Evolutionary conservation across 2,888 invertebrate species (phyloP), one percentile per base, ranked within the genome.

Genomic region (Cetonia aurata): DNA sequence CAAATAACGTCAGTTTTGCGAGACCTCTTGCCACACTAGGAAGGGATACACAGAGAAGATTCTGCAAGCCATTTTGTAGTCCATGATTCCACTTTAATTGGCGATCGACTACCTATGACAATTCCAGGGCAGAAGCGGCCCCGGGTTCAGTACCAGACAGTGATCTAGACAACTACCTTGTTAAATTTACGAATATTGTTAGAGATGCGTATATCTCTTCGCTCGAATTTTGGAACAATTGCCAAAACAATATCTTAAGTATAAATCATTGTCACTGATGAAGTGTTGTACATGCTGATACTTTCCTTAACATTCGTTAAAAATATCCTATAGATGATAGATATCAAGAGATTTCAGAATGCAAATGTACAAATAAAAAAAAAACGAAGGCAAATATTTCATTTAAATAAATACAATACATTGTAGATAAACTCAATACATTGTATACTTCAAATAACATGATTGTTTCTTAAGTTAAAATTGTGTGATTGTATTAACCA

Each of bases 11-110:
- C 60, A 69, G 67, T 56, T 46, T 56, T 56, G 42, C 67, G 55
- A 67, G 15, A 46, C 67, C 59, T 69, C 69, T 52, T 69, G 69
- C 37, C 69, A 31, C 59, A 59, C 57, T 56, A 53, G 69, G 69
- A 69, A 69, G 57, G 69, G 69, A 59, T 69, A 69, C 25, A 25
- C 69, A 67, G 55, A 69, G 69, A 59, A 59, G 69, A 60, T 59
- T 69, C 69, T 60, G 69, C 60, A 60, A 48, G 69, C 69, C 69
- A 59, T 69, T 44, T 59, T 69, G 69, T 52, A 69, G 69, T 69
- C 69, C 69, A 37, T 42, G 69, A 59, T 69, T 50, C 56, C 67
- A 56, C 46, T 68, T 59, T 56, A 48, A 41, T 69, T 60, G 69
- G 50, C 69, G 59, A 69, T 33, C 69, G 69, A 59, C 69, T 69